These are phyloP conservation scores for Coelopa pilipes DNA, from an alignment of 2,888 invertebrate genomes.

Conservation along the genomic window DNA sequence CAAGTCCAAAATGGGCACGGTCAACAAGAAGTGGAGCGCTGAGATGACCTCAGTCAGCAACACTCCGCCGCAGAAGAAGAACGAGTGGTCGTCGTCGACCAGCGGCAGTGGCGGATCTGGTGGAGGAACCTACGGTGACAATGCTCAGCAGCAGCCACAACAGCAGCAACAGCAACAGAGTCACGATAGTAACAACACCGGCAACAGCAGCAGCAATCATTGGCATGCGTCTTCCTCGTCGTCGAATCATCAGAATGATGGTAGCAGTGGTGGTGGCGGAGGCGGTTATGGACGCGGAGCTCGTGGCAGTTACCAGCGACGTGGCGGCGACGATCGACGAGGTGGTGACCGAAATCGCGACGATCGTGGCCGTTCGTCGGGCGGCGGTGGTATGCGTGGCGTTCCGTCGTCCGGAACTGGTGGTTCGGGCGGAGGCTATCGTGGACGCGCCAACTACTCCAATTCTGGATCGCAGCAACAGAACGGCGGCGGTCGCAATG, in stretches of 20 bases:
- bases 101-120: constrained; percentile 38
- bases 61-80: constrained; percentile 44
- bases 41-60: constrained; percentile 57
- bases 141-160: constrained; percentile 42
- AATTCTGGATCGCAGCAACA: constrained; percentile 50
- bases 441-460: constrained; percentile 47
- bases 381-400: constrained; percentile 27
- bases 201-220: constrained; percentile 44
- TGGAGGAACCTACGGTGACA: constrained; percentile 35
- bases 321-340: constrained; percentile 48
- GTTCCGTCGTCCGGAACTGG: constrained; percentile 18
- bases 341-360: constrained; percentile 53
- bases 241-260: constrained; percentile 37
- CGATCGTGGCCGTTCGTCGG: constrained; percentile 47
- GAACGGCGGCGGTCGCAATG: constrained; percentile 52
- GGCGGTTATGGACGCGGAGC: constrained; percentile 47
- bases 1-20: constrained; percentile 16
- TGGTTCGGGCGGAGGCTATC: constrained; percentile 35
- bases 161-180: constrained; percentile 39
- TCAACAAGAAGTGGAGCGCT: constrained; percentile 61
- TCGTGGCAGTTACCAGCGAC: constrained; percentile 48
- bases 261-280: constrained; percentile 44
- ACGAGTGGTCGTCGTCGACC: constrained; percentile 50
- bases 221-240: constrained; percentile 45
- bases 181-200: too few species aligned